These are phyloP conservation scores for Augochlora pura DNA, from an alignment of 1,140 invertebrate species.

Conservation along the genomic window DNA sequence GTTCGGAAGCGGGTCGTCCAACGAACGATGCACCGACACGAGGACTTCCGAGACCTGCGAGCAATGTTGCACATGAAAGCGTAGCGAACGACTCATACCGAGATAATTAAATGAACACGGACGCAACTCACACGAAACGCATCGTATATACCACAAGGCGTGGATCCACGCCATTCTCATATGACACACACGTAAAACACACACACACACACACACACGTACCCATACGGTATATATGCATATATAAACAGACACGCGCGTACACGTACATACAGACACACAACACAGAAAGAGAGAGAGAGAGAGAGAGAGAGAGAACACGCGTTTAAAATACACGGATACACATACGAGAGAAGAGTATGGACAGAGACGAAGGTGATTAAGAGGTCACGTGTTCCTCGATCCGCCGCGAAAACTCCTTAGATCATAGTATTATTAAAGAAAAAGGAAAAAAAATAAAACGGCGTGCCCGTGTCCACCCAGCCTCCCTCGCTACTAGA, in stretches of 20 bases:
- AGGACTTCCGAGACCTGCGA: conserved; percentile 50
- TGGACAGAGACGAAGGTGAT: neutral
- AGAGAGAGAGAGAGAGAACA: no score
- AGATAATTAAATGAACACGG: conserved; percentile 39
- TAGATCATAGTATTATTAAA: conserved; percentile 51
- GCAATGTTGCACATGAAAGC: conserved; percentile 39
- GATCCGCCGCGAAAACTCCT: conserved; percentile 51
- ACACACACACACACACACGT: neutral
- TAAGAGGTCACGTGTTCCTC: conserved; percentile 55
- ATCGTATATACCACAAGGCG: neutral
- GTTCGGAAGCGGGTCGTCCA: neutral
- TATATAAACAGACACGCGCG: neutral
- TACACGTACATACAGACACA: neutral
- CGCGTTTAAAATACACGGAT: conserved; percentile 1
- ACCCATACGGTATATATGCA: neutral
- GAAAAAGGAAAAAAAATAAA: conserved; percentile 14
- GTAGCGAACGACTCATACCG: conserved; percentile 48
- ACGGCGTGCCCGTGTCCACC: conserved; percentile 68
- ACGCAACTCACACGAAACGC: conserved; percentile 32
- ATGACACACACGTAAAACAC: neutral
- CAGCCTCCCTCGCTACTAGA: conserved; percentile 74
- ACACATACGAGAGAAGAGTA: conserved; percentile 42
- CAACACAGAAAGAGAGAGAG: no score
- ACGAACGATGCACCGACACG: conserved; percentile 9
- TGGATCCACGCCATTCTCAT: neutral